Percentiles rank a stretch among this genome's conserved stretches.
These are phyloP conservation scores for Triops longicaudatus DNA, from an alignment of 1,140 invertebrate genomes.

Conservation along the genomic window DNA sequence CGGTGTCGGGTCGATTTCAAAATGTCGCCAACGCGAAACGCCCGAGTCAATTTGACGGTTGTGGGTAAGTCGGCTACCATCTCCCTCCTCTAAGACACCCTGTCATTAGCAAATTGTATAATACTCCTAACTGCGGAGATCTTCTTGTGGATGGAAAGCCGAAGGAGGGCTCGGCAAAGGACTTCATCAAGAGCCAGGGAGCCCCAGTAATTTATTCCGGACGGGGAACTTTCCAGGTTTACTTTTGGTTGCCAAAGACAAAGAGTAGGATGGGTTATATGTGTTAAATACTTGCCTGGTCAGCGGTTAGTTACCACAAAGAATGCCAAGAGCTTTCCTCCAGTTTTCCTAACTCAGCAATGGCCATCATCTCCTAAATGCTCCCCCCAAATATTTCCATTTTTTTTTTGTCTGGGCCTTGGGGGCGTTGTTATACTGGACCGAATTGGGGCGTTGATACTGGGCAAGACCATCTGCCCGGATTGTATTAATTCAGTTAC, in stretches of 20 bases:
- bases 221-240: not conserved
- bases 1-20: conserved; percentile 73
- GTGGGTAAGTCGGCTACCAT: conserved; percentile 56
- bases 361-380: not conserved
- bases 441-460: no score
- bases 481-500: no score
- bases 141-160: not conserved
- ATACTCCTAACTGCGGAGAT: not conserved
- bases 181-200: not conserved
- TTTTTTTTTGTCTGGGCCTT: not conserved
- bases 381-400: not conserved
- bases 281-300: not conserved
- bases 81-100: not conserved
- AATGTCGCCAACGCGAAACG: conserved; percentile 74
- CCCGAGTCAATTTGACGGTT: conserved; percentile 70
- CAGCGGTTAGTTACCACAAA: not conserved
- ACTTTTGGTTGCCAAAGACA: not conserved
- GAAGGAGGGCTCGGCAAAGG: not conserved
- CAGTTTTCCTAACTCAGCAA: not conserved
- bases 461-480: no score
- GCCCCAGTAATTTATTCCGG: not conserved
- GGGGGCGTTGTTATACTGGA: no score
- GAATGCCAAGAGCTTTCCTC: not conserved
- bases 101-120: conserved; percentile 16
- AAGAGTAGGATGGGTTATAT: not conserved